A percentile compares a stretch with the other conserved stretches of the same genome.
phyloP scores from a whole-genome alignment of 1,140 invertebrate genomes.

The Reticulitermes speratus region DNA sequence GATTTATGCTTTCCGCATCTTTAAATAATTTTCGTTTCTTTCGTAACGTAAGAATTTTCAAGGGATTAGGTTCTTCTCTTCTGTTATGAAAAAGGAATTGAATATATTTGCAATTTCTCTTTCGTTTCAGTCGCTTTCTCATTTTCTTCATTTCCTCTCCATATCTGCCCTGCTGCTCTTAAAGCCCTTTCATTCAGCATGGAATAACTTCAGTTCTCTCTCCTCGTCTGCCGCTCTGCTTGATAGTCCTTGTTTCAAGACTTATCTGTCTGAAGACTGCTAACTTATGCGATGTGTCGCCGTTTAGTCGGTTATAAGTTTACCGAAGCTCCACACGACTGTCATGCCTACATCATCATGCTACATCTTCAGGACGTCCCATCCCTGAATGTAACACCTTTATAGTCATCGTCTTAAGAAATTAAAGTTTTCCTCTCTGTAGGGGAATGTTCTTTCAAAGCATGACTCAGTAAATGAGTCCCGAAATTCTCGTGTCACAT shows the following conservation, averaged over 20 bases:
- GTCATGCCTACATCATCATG: no score
- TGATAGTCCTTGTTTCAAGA: neutral
- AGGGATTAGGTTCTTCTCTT: neutral
- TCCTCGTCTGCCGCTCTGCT: neutral
- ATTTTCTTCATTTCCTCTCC: constrained; percentile 6
- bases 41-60: neutral
- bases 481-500: no score
- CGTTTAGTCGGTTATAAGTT: no score
- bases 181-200: neutral
- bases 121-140: neutral
- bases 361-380: no score
- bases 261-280: no score
- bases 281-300: no score
- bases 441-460: no score
- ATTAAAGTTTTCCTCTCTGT: no score
- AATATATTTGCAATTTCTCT: constrained; percentile 17
- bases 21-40: constrained; percentile 18
- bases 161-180: neutral
- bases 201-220: neutral
- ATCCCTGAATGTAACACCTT: no score
- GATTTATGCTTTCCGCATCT: constrained; percentile 3
- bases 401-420: no score
- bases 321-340: no score
- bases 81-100: constrained; percentile 13
- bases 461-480: no score